Base-by-base conservation (phyloP, 2,113 vertebrate species). In the Pyrgilauda ruficollis region DNA sequence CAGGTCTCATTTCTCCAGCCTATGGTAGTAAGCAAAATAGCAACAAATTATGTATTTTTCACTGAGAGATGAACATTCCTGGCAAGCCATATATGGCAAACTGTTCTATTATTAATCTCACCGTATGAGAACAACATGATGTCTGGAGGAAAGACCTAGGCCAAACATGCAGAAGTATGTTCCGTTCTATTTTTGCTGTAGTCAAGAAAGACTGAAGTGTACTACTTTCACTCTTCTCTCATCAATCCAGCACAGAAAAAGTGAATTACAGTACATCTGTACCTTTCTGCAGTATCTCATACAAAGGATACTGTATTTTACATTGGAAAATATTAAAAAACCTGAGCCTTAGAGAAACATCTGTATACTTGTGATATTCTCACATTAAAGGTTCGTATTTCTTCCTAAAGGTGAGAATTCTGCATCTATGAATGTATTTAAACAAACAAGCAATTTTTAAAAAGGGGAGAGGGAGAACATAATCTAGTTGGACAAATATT, bases 381-480 rank as follows among this genome's bases (percentile, higher is more conserved):
- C 70, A 49, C 28, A 74, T 56, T 74, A 84, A 64, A 76, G 31
- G 53, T 44, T 86, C 0, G 0, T 64, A 49, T 70, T 78, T 90
- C 56, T 63, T 90, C 43, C 78, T 67, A 58, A 61, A 91, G 26
- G 37, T 58, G 46, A 78, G n/a, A 78, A 84, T 82, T 78, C 70
- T 74, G 39, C 52, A 82, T 55, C 46, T 77, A 14, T 5, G 18
- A 53, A 2, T 82, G 24, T 44, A 75, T 69, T 73, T 64, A 69
- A 80, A 55, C 24, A 72, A 70, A n/a, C 8, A 27, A 76, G 24
- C 7, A 6, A 33, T 47, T 27, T 35, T 37, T 59, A 23, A 37
- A 10, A 7, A 0, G 1, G 4, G 1, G 6, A 6, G 8, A 3
- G 30, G 17, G 19, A 77, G 41, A 63, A 86, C 41, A 12, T 39